Conservation (phyloP, 2,888 invertebrate genomes). For the Napeogenes sylphis region DNA sequence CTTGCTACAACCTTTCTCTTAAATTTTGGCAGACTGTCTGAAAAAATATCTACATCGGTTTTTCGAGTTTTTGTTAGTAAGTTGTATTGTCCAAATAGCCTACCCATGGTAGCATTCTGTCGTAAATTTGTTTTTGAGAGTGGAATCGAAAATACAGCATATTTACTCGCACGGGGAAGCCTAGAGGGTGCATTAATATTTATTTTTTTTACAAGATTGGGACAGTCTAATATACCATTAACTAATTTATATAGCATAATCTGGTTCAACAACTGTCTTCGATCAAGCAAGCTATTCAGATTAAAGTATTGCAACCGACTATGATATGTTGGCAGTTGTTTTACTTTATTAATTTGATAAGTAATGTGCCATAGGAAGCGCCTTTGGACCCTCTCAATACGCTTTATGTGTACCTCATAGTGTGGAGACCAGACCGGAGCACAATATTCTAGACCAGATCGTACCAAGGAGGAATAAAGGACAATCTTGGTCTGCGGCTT, state of each 20-base stretch:
- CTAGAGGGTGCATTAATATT: background rate
- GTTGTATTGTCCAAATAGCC: background rate
- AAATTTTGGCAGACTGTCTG: too few species aligned
- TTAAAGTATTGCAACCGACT: constrained; percentile 7
- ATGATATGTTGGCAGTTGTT: constrained; percentile 10
- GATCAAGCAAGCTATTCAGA: constrained; percentile 3
- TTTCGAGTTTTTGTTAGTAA: too few species aligned
- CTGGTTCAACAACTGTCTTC: constrained; percentile 11
- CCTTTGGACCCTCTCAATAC: constrained; percentile 16
- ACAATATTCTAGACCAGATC: constrained; percentile 12
- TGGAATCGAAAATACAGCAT: background rate
- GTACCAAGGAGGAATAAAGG: constrained; percentile 1
- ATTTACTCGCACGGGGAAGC: background rate
- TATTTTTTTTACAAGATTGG: constrained; percentile 4
- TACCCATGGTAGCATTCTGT: constrained; percentile 7
- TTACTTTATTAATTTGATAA: constrained; percentile 7
- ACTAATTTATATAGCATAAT: constrained; percentile 15
- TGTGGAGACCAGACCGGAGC: constrained; percentile 12
- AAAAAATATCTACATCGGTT: too few species aligned
- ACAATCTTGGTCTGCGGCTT: constrained; percentile 4
- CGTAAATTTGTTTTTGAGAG: constrained; percentile 5
- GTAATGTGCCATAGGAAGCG: constrained; percentile 14
- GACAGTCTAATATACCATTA: constrained; percentile 8
- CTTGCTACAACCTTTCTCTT: too few species aligned
- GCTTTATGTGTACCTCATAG: constrained; percentile 13